Evolutionary conservation across 2,888 invertebrate species (phyloP).

Genomic region (Tetragonisca angustula): DNA sequence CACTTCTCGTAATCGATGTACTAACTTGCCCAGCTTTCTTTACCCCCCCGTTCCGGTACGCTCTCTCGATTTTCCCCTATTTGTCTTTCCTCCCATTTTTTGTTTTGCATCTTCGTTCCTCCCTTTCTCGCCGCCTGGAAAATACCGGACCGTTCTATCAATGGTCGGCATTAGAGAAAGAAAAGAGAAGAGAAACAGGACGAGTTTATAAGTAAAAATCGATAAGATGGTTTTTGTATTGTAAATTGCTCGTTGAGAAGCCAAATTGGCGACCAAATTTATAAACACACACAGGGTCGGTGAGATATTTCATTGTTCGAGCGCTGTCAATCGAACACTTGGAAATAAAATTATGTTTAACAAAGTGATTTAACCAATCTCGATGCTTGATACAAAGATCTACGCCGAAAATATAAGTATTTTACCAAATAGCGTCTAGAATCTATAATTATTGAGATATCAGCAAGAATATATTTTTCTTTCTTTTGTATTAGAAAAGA

Average conservation of each 20-base stretch:
- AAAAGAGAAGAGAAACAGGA: neutral
- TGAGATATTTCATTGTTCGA: neutral
- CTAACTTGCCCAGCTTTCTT: constrained; percentile 37
- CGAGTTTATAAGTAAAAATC: neutral
- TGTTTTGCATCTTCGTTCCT: neutral
- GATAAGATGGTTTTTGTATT: constrained; percentile 10
- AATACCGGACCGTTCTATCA: neutral
- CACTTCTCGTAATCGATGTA: constrained; percentile 46
- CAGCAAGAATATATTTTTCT: neutral
- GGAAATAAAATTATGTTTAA: neutral
- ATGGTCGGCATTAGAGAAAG: neutral
- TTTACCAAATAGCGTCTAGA: too few species aligned
- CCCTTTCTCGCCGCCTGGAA: neutral
- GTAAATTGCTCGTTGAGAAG: neutral
- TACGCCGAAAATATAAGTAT: too few species aligned
- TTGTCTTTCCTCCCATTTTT: neutral
- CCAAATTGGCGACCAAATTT: too few species aligned
- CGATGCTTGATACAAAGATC: neutral
- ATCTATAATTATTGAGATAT: too few species aligned
- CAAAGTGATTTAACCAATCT: neutral
- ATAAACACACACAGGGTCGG: too few species aligned
- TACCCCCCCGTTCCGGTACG: neutral
- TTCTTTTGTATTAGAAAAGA: too few species aligned
- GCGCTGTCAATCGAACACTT: neutral
- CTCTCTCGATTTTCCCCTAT: neutral